Evolutionary conservation across 2,888 invertebrate species (phyloP).

Genomic region (Rhagophthalmus giganteus): DNA sequence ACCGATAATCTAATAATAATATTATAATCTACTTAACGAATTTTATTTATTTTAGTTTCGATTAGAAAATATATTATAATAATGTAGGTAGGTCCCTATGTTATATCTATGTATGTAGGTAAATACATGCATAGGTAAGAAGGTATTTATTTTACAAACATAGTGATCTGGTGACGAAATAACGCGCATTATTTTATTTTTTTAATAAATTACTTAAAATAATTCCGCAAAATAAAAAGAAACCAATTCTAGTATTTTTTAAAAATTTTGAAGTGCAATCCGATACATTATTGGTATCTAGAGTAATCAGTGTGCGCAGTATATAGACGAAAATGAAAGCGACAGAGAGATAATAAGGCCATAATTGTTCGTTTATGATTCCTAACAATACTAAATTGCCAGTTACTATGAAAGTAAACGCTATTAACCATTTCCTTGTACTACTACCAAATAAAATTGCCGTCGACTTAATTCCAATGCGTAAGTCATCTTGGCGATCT

Average conservation of each 20-base stretch:
- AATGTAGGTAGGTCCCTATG: no score
- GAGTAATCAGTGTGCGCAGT: constrained; percentile 65
- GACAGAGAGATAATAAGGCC: constrained; percentile 79
- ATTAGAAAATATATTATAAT: no score
- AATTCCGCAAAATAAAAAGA: constrained; percentile 80
- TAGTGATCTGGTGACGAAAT: no score
- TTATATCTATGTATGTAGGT: no score
- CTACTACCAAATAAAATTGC: constrained; percentile 87
- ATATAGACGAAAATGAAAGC: constrained; percentile 71
- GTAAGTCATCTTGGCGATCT: constrained; percentile 89
- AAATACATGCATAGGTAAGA: no score
- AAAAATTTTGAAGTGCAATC: constrained; percentile 91
- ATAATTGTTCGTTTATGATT: constrained; percentile 69
- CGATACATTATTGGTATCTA: constrained; percentile 79
- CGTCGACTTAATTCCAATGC: constrained; percentile 93
- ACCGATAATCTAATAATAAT: no score
- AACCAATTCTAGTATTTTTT: constrained; percentile 84
- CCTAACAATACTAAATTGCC: constrained; percentile 67
- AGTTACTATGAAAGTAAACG: constrained; percentile 72
- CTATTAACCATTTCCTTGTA: constrained; percentile 79
- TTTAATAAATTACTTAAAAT: constrained; percentile 62
- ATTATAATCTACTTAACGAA: no score
- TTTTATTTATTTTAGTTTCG: no score
- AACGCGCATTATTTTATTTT: no score
- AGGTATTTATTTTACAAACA: no score